A percentile compares a stretch with the other conserved stretches of the same genome.
These are phyloP conservation scores for Sisor rabdophorus DNA, from an alignment of 2,113 vertebrate genomes.

Conservation along the genomic window DNA sequence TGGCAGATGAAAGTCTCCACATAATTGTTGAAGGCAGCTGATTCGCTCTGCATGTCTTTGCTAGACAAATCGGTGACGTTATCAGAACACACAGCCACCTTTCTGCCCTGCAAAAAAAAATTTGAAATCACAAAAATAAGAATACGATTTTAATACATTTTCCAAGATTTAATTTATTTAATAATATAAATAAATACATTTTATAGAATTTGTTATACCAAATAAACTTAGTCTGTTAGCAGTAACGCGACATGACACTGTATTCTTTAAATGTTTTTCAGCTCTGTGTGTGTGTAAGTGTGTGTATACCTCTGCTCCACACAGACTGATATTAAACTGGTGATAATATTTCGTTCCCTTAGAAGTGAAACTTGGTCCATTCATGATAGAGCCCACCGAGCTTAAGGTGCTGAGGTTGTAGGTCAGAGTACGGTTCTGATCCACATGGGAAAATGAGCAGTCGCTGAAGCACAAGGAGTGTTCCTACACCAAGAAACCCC, in stretches of 20 bases:
- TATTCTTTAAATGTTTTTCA: too few relatives aligned
- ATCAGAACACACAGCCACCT: conserved; percentile 84
- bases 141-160: too few relatives aligned
- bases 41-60: conserved; percentile 77
- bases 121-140: neutral
- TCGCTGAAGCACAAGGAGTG: conserved; percentile 89
- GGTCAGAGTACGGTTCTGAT: conserved; percentile 78
- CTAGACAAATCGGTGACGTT: conserved; percentile 90
- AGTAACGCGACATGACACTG: neutral
- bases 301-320: conserved; percentile 81
- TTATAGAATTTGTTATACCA: too few relatives aligned
- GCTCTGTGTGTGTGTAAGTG: conserved; percentile 13
- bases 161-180: too few relatives aligned
- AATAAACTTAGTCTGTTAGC: too few relatives aligned
- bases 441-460: conserved; percentile 77
- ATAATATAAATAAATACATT: too few relatives aligned
- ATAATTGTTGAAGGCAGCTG: conserved; percentile 75
- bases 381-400: conserved; percentile 81
- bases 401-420: conserved; percentile 84
- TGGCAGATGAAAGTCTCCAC: conserved; percentile 90
- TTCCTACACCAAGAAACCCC: conserved; percentile 60
- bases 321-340: conserved; percentile 93
- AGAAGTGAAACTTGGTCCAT: conserved; percentile 93
- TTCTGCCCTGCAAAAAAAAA: conserved; percentile 68
- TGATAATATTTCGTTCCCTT: conserved; percentile 97